Evolutionary conservation across 1,140 invertebrate genomes (phyloP), one percentile per base, ranked within the genome.

Genomic region (Ganaspis sp.): DNA sequence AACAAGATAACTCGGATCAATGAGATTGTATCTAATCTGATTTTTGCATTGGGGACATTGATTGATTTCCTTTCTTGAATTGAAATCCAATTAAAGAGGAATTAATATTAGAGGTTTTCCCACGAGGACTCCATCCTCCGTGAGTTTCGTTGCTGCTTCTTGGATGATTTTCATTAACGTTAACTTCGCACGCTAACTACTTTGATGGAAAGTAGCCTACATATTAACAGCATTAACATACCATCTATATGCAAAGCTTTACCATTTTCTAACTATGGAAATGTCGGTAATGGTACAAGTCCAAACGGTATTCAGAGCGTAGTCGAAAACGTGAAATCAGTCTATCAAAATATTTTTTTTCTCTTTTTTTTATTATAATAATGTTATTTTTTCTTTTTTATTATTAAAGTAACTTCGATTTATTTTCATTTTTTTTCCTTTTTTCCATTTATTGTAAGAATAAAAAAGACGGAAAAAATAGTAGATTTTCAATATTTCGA

Each of bases 231-330:
- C n/a, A 78, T 78, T 78, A 78, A 72, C 70, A 26, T 17, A 26
- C 70, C 69, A 78, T 79, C 38, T 76, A 42, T 76, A 79, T 79
- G 77, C 77, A 79, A 79, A 79, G 26, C 54, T 26, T 54, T n/a
- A n/a, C 19, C 5, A 64, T 79, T 79, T 79, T 79, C 77, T 72
- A 78, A 17, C 29, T 37, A 34, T 79, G 74, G 74, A 79, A 76
- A 76, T 76, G 69, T 38, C 49, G 40, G 70, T 69, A 76, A 76
- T 69, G 29, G 49, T 79, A 75, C 75, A 54, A 58, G 53, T 64
- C 29, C 34, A 74, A 71, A 5, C 69, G 49, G 45, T 72, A 76
- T 79, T 26, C 72, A 79, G 77, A 79, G 77, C 77, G 74, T 79
- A 79, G 69, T 74, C 70, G 69, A 76, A 11, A 26, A 58, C 40